Conservation (phyloP, 2,113 vertebrate species). For the Saimiri boliviensis region DNA sequence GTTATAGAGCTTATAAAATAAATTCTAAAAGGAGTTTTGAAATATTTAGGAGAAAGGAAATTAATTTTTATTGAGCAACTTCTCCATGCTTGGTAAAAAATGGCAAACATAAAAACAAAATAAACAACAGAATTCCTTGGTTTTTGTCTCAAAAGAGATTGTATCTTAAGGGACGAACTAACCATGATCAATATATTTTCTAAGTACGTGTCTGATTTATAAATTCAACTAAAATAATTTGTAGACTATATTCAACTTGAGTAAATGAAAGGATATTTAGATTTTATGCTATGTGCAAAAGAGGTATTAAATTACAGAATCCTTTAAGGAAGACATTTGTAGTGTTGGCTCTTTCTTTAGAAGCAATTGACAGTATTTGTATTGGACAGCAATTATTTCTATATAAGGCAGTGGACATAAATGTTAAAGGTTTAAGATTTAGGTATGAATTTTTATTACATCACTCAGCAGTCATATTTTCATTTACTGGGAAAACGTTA, state of each 20-base stretch:
- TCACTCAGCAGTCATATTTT: not conserved
- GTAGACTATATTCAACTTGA: not conserved
- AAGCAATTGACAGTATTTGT: not conserved
- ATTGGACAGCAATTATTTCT: not conserved
- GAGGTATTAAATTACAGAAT: not conserved
- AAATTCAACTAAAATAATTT: not conserved
- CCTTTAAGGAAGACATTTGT: not conserved
- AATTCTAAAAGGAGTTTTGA: conserved; percentile 46
- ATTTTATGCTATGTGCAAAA: not conserved
- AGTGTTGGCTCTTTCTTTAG: not conserved
- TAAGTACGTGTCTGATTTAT: not conserved
- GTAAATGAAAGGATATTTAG: not conserved
- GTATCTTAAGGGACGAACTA: not conserved
- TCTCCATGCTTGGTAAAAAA: not conserved
- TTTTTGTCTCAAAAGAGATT: not conserved
- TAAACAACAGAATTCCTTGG: not conserved
- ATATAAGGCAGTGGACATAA: not conserved
- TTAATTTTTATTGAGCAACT: conserved; percentile 57
- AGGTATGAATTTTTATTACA: not conserved
- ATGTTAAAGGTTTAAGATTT: not conserved
- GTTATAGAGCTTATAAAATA: conserved; percentile 43
- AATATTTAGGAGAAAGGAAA: not conserved
- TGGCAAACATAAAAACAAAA: not conserved
- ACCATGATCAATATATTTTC: not conserved
- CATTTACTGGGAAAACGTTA: not conserved